Conservation (phyloP, 1,140 invertebrate genomes). For the Brachionus sp. region DNA sequence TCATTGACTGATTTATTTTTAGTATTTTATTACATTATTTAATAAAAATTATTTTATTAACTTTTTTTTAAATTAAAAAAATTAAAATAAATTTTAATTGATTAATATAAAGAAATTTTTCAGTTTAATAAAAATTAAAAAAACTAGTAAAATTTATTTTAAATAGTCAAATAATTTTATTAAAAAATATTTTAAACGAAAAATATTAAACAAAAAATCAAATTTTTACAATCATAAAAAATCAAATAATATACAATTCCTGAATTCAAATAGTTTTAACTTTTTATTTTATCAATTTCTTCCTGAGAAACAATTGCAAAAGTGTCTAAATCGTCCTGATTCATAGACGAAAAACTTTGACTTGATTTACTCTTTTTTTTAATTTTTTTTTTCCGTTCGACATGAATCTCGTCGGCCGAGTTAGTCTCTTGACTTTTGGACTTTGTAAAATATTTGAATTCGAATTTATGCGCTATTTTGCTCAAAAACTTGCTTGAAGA, state of each 20-base stretch:
- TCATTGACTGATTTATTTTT: not conserved
- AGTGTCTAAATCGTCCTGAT: slow-evolving; percentile 10
- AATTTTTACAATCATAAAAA: not conserved
- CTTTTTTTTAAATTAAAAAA: no score
- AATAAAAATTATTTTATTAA: no score
- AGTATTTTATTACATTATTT: no score
- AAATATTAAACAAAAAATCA: not conserved
- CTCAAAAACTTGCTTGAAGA: slow-evolving; percentile 13
- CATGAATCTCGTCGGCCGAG: not conserved
- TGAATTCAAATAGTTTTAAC: not conserved
- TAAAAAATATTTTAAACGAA: not conserved
- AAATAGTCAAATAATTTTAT: not conserved
- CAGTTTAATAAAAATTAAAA: not conserved
- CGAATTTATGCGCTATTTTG: slow-evolving; percentile 25
- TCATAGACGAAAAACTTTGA: not conserved
- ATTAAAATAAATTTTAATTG: no score
- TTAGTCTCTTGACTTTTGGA: not conserved
- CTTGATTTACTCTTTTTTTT: slow-evolving; percentile 23
- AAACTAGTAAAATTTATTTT: not conserved
- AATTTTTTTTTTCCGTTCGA: not conserved
- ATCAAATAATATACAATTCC: not conserved
- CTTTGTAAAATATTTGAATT: slow-evolving; percentile 30
- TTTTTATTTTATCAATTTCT: slow-evolving; percentile 33
- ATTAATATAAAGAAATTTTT: no score
- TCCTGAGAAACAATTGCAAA: slow-evolving; percentile 33